Evolutionary conservation across 2,797 vertebrate species (phyloP).

Genomic region (Mionectes olivaceus): DNA sequence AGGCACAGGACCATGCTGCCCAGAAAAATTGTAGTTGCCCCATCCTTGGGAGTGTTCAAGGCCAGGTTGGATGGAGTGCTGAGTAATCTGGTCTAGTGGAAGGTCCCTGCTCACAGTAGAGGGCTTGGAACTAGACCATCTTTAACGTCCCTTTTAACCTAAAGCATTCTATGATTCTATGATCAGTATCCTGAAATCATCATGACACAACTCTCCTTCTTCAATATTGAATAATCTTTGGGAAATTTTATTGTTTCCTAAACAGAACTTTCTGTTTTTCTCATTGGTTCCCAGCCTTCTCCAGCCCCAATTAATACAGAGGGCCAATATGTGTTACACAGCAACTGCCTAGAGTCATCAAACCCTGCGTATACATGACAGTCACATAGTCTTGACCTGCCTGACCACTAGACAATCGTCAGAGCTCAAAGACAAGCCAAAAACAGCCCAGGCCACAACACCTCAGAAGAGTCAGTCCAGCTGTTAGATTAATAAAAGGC

Average conservation of each 20-base stretch:
- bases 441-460: neutral
- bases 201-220: neutral
- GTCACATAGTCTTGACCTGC: neutral
- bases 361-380: neutral
- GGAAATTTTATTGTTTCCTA: neutral
- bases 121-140: neutral
- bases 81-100: no score
- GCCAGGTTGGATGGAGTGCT: neutral
- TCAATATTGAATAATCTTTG: neutral
- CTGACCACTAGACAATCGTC: neutral
- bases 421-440: neutral
- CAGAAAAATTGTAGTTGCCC: neutral
- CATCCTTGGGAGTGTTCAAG: fast-evolving
- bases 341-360: neutral
- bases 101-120: fast-evolving
- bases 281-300: neutral
- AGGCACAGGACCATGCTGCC: neutral
- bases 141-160: neutral
- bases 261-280: neutral
- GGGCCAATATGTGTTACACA: neutral
- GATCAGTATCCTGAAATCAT: neutral
- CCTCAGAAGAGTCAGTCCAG: neutral
- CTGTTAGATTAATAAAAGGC: neutral
- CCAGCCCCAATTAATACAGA: fast-evolving
- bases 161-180: neutral